Evolutionary conservation across 2,113 vertebrate genomes (phyloP).

Genomic region (Heterocephalus glaber): DNA sequence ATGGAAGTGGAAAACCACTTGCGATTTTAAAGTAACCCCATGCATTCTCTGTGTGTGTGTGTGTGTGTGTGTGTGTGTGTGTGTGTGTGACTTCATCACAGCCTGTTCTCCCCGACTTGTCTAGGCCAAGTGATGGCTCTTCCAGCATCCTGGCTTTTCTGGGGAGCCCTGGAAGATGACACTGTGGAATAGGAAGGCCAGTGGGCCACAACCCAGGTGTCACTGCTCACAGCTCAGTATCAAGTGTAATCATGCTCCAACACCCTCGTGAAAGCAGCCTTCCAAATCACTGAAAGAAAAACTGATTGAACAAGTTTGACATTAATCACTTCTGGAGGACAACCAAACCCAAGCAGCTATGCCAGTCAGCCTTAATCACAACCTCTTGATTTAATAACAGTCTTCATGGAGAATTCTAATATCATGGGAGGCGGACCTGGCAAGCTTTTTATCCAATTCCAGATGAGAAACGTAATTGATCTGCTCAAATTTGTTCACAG

Average conservation of each 20-base stretch:
- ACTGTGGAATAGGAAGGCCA: neutral
- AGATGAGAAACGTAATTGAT: constrained; percentile 41
- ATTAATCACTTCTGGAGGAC: constrained; percentile 51
- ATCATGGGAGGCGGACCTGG: neutral
- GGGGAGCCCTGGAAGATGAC: neutral
- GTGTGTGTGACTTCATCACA: neutral
- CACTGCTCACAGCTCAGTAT: neutral
- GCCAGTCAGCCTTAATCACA: constrained; percentile 32
- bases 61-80: neutral
- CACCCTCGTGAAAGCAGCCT: neutral
- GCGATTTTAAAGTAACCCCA: neutral
- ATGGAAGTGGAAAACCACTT: neutral
- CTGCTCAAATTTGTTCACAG: constrained; percentile 29
- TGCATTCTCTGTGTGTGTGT: neutral
- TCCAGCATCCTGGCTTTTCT: neutral
- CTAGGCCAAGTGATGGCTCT: neutral
- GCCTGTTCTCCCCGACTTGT: neutral
- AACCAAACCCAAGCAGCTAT: constrained; percentile 5
- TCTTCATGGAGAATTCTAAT: neutral
- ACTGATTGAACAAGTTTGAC: constrained; percentile 48
- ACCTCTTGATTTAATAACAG: constrained; percentile 30
- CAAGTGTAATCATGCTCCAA: neutral
- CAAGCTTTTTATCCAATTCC: neutral
- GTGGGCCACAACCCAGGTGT: neutral
- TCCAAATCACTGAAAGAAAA: constrained; percentile 54